Evolutionary conservation across 2,113 vertebrate genomes (phyloP).

Genomic region (Trachemys scripta): DNA sequence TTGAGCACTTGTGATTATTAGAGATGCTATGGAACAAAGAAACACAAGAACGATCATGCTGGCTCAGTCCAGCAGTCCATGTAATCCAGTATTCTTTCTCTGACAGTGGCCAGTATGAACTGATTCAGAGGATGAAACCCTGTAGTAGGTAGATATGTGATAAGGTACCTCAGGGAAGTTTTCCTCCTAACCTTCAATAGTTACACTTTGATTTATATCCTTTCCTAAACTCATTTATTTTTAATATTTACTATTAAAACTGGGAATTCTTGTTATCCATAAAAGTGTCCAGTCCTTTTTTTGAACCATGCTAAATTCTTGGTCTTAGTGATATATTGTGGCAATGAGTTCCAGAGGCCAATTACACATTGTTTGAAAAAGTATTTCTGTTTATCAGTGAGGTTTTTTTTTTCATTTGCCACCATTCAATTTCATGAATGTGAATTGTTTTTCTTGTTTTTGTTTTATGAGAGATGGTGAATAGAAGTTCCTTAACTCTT

Average conservation of each 20-base stretch:
- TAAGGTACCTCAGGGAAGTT: neutral
- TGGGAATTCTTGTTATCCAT: neutral
- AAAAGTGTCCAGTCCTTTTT: neutral
- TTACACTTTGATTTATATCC: neutral
- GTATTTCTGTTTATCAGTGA: neutral
- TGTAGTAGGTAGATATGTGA: neutral
- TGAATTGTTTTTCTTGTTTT: neutral
- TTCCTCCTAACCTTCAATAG: rapidly evolving
- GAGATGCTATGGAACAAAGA: neutral
- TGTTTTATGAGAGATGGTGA: neutral
- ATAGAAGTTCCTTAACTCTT: rapidly evolving
- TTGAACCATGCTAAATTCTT: neutral
- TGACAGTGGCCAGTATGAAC: rapidly evolving
- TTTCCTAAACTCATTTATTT: rapidly evolving
- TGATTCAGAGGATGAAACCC: neutral
- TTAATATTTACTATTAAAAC: neutral
- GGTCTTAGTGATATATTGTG: rapidly evolving
- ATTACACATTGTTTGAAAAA: neutral
- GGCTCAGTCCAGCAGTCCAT: rapidly evolving
- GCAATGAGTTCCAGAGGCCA: rapidly evolving
- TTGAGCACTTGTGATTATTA: rapidly evolving
- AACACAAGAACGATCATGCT: neutral
- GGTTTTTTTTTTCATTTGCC: neutral
- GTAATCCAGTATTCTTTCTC: neutral
- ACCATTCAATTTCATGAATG: rapidly evolving